Percentiles rank a stretch among this genome's conserved stretches.
These are phyloP conservation scores for Enteromius trimaculatus DNA, from an alignment of 2,797 vertebrate species.

Conservation along the genomic window DNA sequence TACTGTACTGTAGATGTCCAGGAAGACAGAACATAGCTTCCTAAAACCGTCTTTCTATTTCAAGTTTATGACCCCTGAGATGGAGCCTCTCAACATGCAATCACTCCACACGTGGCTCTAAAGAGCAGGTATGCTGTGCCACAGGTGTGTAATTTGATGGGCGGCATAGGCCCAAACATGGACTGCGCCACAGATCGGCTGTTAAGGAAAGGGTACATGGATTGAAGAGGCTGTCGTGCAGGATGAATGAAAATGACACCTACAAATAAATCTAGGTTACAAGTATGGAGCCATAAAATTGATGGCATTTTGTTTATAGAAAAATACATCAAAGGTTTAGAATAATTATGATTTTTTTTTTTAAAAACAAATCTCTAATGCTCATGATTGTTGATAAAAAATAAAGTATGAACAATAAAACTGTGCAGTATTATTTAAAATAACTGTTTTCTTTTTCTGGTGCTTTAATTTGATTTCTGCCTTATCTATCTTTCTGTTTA, in stretches of 20 bases:
- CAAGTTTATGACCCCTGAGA: conserved; percentile 68
- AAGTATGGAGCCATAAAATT: background rate
- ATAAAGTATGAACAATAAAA: background rate
- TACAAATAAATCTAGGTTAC: conserved; percentile 18
- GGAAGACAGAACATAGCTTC: conserved; percentile 63
- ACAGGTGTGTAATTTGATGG: conserved; percentile 52
- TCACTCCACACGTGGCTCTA: conserved; percentile 67
- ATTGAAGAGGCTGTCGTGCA: background rate
- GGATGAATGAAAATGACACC: conserved; percentile 21
- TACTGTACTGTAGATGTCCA: conserved; percentile 9
- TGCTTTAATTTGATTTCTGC: background rate
- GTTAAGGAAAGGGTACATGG: background rate
- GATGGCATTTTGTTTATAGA: background rate
- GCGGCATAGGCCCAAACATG: conserved; percentile 36
- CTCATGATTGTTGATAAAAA: background rate
- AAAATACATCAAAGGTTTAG: background rate
- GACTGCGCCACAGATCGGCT: conserved; percentile 1
- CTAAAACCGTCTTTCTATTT: conserved; percentile 69
- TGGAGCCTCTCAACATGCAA: conserved; percentile 67
- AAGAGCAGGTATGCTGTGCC: conserved; percentile 60
- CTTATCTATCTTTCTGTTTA: no score
- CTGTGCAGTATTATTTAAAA: background rate
- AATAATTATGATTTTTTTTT: background rate
- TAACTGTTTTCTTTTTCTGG: background rate
- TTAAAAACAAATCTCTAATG: background rate